phyloP scores from a whole-genome alignment of 1,140 invertebrate genomes.

The Platyscapa corneri region DNA sequence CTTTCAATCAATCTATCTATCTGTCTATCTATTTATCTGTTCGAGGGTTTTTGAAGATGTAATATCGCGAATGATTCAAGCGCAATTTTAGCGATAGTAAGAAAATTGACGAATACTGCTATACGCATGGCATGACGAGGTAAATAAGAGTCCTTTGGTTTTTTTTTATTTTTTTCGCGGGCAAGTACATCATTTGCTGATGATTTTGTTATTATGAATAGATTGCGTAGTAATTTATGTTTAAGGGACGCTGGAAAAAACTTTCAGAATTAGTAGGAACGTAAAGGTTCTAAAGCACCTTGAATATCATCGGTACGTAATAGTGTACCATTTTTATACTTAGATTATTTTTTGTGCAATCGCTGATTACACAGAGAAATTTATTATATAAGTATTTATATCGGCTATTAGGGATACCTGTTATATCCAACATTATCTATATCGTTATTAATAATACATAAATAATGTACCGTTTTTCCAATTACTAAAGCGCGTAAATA shows the following conservation, averaged over 20 bases:
- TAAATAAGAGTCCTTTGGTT: neutral
- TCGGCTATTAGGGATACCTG: neutral
- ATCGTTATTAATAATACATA: neutral
- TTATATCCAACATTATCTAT: neutral
- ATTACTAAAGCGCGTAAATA: neutral
- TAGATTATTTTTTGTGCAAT: too few species aligned
- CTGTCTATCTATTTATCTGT: neutral
- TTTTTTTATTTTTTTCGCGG: neutral
- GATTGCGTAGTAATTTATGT: neutral
- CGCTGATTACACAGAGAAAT: neutral
- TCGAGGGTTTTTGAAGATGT: neutral
- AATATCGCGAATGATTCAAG: constrained; percentile 23
- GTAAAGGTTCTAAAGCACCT: neutral
- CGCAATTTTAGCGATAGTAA: neutral
- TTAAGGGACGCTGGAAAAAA: neutral
- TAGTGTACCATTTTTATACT: neutral
- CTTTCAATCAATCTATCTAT: neutral
- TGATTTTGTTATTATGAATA: neutral
- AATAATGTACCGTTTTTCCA: neutral
- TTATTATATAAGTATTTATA: neutral
- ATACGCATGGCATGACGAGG: neutral
- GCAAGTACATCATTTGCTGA: neutral
- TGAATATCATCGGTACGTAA: neutral
- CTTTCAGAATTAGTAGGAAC: neutral
- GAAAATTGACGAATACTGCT: constrained; percentile 17